Conservation (phyloP, 1,140 invertebrate genomes). For the Sarcophaga bullata region DNA sequence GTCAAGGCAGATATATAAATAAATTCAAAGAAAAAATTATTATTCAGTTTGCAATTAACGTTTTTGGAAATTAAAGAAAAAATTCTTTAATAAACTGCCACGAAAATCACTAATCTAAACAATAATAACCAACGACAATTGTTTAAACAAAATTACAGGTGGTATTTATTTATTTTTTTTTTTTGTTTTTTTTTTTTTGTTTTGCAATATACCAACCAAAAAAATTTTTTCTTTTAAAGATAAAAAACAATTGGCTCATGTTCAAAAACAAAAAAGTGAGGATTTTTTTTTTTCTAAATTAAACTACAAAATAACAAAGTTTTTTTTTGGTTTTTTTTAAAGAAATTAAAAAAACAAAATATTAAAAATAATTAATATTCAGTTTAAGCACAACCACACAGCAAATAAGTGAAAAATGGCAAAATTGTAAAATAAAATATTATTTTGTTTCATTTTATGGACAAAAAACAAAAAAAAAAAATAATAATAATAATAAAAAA, state of each 20-base stretch:
- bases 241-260: conserved; percentile 28
- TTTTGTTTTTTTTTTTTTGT: neutral
- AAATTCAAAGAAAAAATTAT: neutral
- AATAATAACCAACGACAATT: conserved; percentile 27
- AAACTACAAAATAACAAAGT: conserved; percentile 10
- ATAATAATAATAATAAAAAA: conserved; percentile 6
- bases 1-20: neutral
- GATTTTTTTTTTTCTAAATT: neutral
- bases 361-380: conserved; percentile 11
- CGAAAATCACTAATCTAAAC: neutral
- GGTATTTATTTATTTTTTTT: neutral
- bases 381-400: conserved; percentile 7
- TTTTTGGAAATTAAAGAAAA: neutral
- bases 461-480: no score
- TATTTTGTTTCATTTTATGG: neutral
- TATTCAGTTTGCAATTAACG: no score
- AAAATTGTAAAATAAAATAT: neutral
- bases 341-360: neutral
- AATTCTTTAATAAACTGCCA: neutral
- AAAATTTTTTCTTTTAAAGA: neutral
- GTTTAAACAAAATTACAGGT: conserved; percentile 34
- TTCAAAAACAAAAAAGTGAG: neutral
- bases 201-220: no score
- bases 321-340: neutral
- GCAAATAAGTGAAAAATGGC: neutral